A percentile compares a stretch with the other conserved stretches of the same genome.
Conservation (phyloP, 2,113 vertebrate species). For the Dasyornis broadbenti region DNA sequence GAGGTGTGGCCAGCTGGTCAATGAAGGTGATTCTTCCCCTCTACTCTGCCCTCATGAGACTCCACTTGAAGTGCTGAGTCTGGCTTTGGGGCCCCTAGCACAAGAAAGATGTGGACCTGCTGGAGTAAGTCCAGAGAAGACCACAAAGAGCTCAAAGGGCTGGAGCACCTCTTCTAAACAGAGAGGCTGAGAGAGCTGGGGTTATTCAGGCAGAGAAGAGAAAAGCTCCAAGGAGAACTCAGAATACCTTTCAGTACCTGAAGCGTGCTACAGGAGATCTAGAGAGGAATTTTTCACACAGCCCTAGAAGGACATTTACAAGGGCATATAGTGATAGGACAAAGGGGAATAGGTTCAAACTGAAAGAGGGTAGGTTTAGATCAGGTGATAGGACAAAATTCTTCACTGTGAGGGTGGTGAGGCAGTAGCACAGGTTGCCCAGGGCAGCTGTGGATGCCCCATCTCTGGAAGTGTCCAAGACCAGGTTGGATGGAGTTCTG, state of each 20-base stretch:
- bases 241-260: neutral
- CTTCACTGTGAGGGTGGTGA: neutral
- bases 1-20: neutral
- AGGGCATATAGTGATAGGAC: neutral
- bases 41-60: neutral
- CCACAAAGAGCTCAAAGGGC: neutral
- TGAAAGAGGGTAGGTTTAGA: neutral
- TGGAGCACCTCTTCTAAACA: neutral
- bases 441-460: neutral
- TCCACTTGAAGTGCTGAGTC: accelerated
- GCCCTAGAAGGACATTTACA: neutral
- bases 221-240: neutral
- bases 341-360: neutral
- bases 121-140: neutral
- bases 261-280: neutral
- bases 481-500: neutral
- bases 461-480: too few relatives aligned
- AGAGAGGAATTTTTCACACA: neutral
- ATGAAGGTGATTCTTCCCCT: neutral
- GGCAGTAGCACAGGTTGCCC: neutral
- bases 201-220: neutral
- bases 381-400: neutral
- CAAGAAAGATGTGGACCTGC: neutral
- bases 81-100: neutral
- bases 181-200: neutral